Base-by-base conservation (phyloP, 2,888 invertebrate genomes). In the Hemaris fuciformis region DNA sequence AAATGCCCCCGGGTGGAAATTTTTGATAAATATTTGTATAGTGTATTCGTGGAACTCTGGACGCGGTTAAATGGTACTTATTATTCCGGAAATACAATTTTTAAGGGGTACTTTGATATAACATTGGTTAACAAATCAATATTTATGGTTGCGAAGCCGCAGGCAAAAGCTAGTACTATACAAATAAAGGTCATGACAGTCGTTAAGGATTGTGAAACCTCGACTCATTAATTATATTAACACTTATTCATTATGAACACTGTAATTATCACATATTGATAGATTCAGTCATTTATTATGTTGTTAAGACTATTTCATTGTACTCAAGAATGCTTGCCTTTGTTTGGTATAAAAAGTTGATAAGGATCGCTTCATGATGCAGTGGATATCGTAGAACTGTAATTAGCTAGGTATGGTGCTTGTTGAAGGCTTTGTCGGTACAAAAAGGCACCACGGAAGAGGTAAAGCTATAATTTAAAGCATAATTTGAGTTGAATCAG, bases 151-250 rank as follows among this genome's bases (percentile, higher is more conserved):
- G n/a, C n/a, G n/a, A n/a, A n/a, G n/a, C n/a, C n/a, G n/a, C n/a
- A n/a, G n/a, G n/a, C n/a, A n/a, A n/a, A n/a, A n/a, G n/a, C n/a
- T n/a, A n/a, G n/a, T n/a, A n/a, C n/a, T 15, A 13, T 38, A 34
- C n/a, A 25, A 48, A 8, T 23, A 57, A 57, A 57, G 57, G 57
- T 57, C 57, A 23, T 57, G 38, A 57, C 20, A 23, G 23, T 57
- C 57, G 15, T 57, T 57, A 38, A 41, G 18, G n/a, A 38, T 57
- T 57, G 34, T 57, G 57, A 57, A 57, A 57, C 53, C 27, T 18
- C 18, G 31, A 18, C 27, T 53, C 53, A 53, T 53, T 53, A 53
- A 31, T 31, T 53, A 53, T 53, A 53, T 53, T 53, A 53, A 53
- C 53, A 53, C 53, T 27, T 53, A 53, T 53, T 18, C 27, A 31